phyloP scores from a whole-genome alignment of 1,140 invertebrate species.

The Aricia agestis region DNA sequence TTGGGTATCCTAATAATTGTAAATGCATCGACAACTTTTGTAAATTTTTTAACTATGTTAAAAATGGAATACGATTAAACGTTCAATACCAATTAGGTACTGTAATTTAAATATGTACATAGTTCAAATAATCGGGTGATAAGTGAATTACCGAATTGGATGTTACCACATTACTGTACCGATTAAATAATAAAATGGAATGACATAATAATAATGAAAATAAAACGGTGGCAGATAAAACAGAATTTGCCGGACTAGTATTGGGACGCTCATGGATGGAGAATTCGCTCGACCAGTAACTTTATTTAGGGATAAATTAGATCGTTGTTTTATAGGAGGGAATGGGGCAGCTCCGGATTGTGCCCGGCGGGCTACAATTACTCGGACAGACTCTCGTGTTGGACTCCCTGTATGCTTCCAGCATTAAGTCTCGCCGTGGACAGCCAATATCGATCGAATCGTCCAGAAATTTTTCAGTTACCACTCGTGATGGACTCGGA shows the following conservation, averaged over 20 bases:
- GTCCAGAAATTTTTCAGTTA: constrained; percentile 90
- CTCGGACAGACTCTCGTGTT: constrained; percentile 91
- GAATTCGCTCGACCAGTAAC: neutral
- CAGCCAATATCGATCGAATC: constrained; percentile 91
- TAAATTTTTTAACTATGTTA: constrained; percentile 16
- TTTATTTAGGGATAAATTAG: neutral
- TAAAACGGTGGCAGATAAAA: neutral
- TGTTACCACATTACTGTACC: neutral
- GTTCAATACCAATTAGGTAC: neutral
- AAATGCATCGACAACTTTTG: no score
- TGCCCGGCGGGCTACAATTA: constrained; percentile 90
- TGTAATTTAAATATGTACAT: constrained; percentile 4
- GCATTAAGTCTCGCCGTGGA: constrained; percentile 87
- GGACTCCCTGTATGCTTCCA: constrained; percentile 89
- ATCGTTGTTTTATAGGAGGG: constrained; percentile 84
- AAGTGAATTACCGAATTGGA: neutral
- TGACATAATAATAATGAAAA: neutral
- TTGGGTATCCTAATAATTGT: no score
- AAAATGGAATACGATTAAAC: no score
- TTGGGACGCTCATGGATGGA: neutral
- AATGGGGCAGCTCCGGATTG: constrained; percentile 94
- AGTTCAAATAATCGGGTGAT: neutral
- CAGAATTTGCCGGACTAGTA: neutral
- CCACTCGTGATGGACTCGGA: constrained; percentile 87
- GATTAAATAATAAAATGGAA: constrained; percentile 1